Base-by-base conservation (phyloP, 2,113 vertebrate species). In the Rana temporaria region DNA sequence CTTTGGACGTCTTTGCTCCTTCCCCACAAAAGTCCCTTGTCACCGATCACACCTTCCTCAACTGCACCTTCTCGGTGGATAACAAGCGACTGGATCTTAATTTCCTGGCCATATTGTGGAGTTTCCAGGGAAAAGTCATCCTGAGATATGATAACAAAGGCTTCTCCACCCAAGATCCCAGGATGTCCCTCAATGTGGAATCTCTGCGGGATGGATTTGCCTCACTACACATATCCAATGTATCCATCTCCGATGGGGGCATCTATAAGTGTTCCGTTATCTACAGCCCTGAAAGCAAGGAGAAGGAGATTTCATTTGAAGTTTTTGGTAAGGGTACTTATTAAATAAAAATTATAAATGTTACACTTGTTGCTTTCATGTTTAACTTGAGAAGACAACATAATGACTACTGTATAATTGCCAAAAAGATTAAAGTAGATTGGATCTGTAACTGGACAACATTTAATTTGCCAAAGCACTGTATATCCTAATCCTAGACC, bases 231-330 rank as follows among this genome's bases (percentile, higher is more conserved):
- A 2, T 79, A 9, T 4, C 65, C 78, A 42, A 79, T 17, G 65
- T 60, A 30, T 42, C 53, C 12, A 24, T 79, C n/a, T 59, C 65
- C 3, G 65, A 79, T 48, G 65, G 60, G 17, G 78, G 78, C 4
- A 59, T 22, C 65, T 79, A 79, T 17, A 69, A 16, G 52, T 79
- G 78, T 24, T 2, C 9, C 19, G 65, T 79, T 4, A 42, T 68
- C 7, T 68, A 79, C 38, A 57, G 53, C 5, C 78, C 60, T 42
- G 60, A 79, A 11, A 26, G 4, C 1, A 68, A 14, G 18, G 30
- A 59, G 7, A 79, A 32, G 26, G 15, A 42, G 1, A 22, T 69
- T 20, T 4, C 18, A 24, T 26, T 79, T 11, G 30, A 79, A 1
- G 53, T 79, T 6, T 62, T 57, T 42, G 65, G 78, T 69, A 69